Percentiles rank a stretch among this genome's conserved stretches.
Conservation (phyloP, 2,113 vertebrate genomes). For the Dryoscopus gambensis region DNA sequence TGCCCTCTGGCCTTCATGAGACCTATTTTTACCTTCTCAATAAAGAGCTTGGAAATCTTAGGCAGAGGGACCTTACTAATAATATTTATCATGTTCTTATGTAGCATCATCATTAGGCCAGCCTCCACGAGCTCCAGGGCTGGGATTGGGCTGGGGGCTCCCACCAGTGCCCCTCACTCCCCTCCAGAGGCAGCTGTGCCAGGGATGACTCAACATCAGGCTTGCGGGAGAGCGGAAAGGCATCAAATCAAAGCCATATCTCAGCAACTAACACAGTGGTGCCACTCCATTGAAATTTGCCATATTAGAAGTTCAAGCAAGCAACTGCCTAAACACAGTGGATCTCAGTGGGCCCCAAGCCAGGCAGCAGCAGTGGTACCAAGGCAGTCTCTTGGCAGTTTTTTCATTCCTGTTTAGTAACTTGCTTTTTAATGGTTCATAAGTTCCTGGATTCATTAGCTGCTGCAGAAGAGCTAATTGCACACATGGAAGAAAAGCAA, state of each 20-base stretch:
- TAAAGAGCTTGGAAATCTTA: not conserved
- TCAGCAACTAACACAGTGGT: not conserved
- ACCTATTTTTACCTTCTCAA: not conserved
- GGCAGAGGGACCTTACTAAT: not conserved
- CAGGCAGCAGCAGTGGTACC: not conserved
- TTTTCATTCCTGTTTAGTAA: not conserved
- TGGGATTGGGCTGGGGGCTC: not conserved
- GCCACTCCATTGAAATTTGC: not conserved
- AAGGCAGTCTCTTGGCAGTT: not conserved
- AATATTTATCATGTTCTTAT: not conserved
- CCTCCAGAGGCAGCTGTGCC: not conserved
- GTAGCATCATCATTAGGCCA: not conserved
- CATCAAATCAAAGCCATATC: not conserved
- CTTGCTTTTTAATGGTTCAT: slow-evolving; percentile 7
- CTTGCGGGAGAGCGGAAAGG: not conserved
- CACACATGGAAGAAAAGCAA: not conserved
- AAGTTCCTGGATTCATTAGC: slow-evolving; percentile 23
- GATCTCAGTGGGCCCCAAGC: not conserved
- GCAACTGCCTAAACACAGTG: not conserved
- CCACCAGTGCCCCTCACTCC: not conserved
- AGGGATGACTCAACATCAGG: not conserved
- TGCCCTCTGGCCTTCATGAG: not conserved
- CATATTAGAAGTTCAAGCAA: not conserved
- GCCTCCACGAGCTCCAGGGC: not conserved
- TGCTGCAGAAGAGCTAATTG: slow-evolving; percentile 28